Conservation (phyloP, 2,113 vertebrate species). For the Notarius quadriscutis region DNA sequence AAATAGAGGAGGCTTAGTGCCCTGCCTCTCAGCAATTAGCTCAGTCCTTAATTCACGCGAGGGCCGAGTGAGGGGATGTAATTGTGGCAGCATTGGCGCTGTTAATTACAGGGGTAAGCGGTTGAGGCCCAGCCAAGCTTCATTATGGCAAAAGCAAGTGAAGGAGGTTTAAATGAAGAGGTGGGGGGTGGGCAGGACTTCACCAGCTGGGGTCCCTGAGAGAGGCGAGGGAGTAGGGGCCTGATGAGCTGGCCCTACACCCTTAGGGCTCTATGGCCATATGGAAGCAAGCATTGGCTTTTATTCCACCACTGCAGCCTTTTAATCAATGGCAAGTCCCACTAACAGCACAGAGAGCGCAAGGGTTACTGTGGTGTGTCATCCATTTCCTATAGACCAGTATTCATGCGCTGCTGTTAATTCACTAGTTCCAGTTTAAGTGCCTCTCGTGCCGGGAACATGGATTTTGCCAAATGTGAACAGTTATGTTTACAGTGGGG, state of each 20-base stretch:
- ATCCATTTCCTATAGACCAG: conserved; percentile 59
- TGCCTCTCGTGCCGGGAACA: conserved; percentile 25
- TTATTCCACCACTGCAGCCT: conserved; percentile 78
- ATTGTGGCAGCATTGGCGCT: conserved; percentile 95
- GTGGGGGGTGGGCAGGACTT: conserved; percentile 72
- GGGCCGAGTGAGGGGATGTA: conserved; percentile 89
- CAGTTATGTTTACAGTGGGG: conserved; percentile 20
- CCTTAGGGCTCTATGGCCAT: conserved; percentile 89
- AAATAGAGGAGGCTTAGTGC: conserved; percentile 71
- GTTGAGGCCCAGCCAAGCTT: conserved; percentile 98
- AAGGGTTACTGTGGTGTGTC: conserved; percentile 54
- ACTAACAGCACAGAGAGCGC: conserved; percentile 58
- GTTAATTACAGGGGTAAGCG: conserved; percentile 99
- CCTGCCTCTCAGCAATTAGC: conserved; percentile 94
- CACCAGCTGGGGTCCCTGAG: conserved; percentile 97
- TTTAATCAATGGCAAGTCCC: conserved; percentile 80
- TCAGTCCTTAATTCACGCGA: conserved; percentile 89
- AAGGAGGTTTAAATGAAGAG: conserved; percentile 88
- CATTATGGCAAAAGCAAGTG: conserved; percentile 89
- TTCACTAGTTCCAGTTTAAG: conserved; percentile 42
- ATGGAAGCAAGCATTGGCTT: conserved; percentile 84
- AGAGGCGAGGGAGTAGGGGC: conserved; percentile 84
- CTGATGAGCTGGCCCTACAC: conserved; percentile 81
- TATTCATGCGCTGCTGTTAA: conserved; percentile 50
- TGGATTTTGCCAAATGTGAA: conserved; percentile 41